Percentiles rank a stretch among this genome's conserved stretches.
Evolutionary conservation across 2,888 invertebrate species (phyloP).

Genomic region (Hermaeophaga mercurialis): DNA sequence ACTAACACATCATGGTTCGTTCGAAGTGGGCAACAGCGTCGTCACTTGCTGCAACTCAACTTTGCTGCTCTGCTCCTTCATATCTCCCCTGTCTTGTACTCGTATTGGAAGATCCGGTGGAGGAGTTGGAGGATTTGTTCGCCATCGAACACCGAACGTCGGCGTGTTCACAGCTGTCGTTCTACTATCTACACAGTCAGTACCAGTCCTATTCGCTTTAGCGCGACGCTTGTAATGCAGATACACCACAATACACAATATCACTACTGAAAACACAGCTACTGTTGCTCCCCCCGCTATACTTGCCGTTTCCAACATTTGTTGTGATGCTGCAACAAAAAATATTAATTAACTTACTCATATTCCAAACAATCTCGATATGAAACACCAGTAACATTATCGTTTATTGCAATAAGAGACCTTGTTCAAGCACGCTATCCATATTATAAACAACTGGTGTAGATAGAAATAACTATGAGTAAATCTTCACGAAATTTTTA

Average conservation of each 20-base stretch:
- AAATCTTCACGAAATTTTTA: too few species aligned
- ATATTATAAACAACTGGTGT: too few species aligned
- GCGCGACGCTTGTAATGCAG: slow-evolving; percentile 67
- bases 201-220: slow-evolving; percentile 50
- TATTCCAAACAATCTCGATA: too few species aligned
- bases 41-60: slow-evolving; percentile 50
- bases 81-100: slow-evolving; percentile 42
- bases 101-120: slow-evolving; percentile 37
- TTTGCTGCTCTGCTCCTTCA: slow-evolving; percentile 39
- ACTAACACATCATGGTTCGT: slow-evolving; percentile 39
- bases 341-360: too few species aligned
- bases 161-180: slow-evolving; percentile 44
- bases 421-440: too few species aligned
- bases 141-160: slow-evolving; percentile 54
- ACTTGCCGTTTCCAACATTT: slow-evolving; percentile 86
- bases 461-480: too few species aligned
- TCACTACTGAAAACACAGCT: slow-evolving; percentile 71
- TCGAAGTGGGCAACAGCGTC: slow-evolving; percentile 43
- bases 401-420: too few species aligned
- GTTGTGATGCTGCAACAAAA: slow-evolving; percentile 68
- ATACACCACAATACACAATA: slow-evolving; percentile 70
- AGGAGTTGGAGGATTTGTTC: slow-evolving; percentile 41
- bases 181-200: slow-evolving; percentile 55
- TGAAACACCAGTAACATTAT: too few species aligned
- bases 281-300: slow-evolving; percentile 84